Conservation (phyloP, 2,797 vertebrate species). For the Platalea minor region DNA sequence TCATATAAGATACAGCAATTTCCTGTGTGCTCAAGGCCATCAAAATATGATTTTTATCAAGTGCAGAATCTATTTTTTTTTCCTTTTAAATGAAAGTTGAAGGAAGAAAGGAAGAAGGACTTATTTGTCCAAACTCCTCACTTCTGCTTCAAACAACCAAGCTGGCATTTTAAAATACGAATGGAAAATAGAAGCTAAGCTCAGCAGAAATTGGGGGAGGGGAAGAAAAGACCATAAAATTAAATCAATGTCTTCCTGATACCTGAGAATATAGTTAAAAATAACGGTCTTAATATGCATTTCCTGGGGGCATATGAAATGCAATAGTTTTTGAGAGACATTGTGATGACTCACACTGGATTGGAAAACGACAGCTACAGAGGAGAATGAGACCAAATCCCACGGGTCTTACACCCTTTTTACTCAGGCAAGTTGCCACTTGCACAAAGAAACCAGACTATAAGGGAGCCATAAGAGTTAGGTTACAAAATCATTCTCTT, state of each 20-base stretch:
- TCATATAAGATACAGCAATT: background rate
- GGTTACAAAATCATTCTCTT: background rate
- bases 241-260: background rate
- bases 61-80: background rate
- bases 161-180: background rate
- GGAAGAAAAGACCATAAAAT: background rate
- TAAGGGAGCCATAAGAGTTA: background rate
- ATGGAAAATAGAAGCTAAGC: background rate
- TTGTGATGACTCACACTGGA: background rate
- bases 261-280: conserved; percentile 16
- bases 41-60: background rate
- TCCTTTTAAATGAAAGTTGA: background rate
- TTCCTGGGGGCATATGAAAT: background rate
- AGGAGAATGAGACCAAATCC: background rate
- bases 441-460: background rate
- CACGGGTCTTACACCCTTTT: background rate
- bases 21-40: background rate
- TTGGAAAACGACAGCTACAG: background rate
- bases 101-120: background rate
- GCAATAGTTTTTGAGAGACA: background rate
- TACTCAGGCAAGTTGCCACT: background rate
- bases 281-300: background rate
- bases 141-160: background rate
- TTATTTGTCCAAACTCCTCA: background rate
- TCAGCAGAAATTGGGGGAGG: background rate